Evolutionary conservation across 1,140 invertebrate species (phyloP).

Genomic region (Nasonia vitripennis): DNA sequence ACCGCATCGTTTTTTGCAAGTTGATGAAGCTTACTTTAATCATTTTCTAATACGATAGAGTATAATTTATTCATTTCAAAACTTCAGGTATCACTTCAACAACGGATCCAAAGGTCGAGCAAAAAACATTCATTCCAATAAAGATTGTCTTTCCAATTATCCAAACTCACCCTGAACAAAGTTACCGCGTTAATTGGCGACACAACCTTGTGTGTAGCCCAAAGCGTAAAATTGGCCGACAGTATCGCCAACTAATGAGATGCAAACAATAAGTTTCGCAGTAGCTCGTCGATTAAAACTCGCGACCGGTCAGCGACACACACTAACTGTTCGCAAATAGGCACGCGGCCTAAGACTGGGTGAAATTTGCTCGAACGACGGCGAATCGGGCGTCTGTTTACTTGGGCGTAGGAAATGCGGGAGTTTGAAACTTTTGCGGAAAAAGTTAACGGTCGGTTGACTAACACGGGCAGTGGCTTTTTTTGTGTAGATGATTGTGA

Average conservation of each 20-base stretch:
- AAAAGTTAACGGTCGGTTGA: not conserved
- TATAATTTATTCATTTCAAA: too few relatives aligned
- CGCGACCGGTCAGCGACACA: not conserved
- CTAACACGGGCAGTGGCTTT: too few relatives aligned
- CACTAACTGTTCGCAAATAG: not conserved
- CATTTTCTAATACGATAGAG: too few relatives aligned
- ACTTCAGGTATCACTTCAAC: too few relatives aligned
- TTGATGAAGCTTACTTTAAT: too few relatives aligned
- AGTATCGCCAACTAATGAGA: constrained; percentile 19
- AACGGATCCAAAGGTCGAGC: too few relatives aligned
- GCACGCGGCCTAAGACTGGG: not conserved
- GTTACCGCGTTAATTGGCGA: not conserved
- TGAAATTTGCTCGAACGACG: not conserved
- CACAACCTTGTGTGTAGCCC: not conserved
- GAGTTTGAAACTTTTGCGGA: not conserved
- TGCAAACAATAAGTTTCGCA: constrained; percentile 25
- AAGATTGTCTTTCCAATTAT: too few relatives aligned
- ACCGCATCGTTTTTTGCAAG: not conserved
- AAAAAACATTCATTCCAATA: too few relatives aligned
- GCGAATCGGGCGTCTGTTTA: not conserved
- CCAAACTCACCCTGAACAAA: not conserved
- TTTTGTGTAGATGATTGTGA: too few relatives aligned
- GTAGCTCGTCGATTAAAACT: constrained; percentile 6
- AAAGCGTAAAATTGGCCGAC: not conserved
- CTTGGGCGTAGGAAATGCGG: not conserved